phyloP scores from a whole-genome alignment of 2,797 vertebrate species.

The Parauchenoglanis ngamensis region DNA sequence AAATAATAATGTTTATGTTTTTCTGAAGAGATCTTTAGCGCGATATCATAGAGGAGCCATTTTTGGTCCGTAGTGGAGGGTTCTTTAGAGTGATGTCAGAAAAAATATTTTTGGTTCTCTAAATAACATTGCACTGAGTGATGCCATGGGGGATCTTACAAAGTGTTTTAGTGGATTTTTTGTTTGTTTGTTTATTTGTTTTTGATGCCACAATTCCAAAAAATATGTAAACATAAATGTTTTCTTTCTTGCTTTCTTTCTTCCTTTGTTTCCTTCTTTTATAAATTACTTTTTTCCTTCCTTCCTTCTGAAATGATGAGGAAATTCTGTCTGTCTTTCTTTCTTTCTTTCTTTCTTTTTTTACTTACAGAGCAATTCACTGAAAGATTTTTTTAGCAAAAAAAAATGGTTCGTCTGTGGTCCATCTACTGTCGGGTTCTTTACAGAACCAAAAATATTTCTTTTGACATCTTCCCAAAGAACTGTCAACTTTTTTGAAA shows the following conservation, averaged over 20 bases:
- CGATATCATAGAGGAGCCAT: background rate
- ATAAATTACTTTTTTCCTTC: background rate
- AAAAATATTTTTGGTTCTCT: too few relatives aligned
- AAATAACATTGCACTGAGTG: background rate
- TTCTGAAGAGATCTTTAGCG: background rate
- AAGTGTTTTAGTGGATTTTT: background rate
- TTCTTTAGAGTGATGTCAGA: too few relatives aligned
- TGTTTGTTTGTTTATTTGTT: background rate
- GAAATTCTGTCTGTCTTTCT: background rate
- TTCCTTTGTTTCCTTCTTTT: background rate
- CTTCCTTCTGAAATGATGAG: too few relatives aligned
- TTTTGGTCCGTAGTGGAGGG: background rate
- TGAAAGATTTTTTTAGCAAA: too few relatives aligned
- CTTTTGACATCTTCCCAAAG: background rate
- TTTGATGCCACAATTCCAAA: background rate
- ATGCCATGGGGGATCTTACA: background rate
- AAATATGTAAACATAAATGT: background rate
- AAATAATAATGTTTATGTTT: background rate
- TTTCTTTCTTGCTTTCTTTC: background rate
- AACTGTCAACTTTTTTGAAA: too few relatives aligned
- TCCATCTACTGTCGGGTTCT: background rate
- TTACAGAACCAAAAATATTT: background rate
- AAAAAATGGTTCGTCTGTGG: background rate
- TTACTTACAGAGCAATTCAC: background rate
- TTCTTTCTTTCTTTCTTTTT: background rate